These are phyloP conservation scores for Nymphicus hollandicus DNA, from an alignment of 2,113 vertebrate species.

Conservation along the genomic window DNA sequence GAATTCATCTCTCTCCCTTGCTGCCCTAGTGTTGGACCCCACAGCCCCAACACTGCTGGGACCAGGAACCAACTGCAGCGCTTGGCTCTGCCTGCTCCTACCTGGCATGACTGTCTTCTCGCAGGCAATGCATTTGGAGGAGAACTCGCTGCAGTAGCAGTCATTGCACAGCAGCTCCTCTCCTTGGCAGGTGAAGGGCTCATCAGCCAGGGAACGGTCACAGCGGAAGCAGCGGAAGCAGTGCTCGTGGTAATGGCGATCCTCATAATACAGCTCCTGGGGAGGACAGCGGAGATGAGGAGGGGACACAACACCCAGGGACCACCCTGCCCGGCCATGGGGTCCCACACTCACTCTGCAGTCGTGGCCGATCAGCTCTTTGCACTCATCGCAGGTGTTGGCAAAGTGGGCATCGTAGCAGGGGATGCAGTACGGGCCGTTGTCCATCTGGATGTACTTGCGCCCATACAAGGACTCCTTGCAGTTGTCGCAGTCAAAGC, in stretches of 20 bases:
- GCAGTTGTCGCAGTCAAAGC: slow-evolving; percentile 94
- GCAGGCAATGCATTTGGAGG: slow-evolving; percentile 92
- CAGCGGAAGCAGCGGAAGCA: slow-evolving; percentile 98
- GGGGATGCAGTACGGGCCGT: slow-evolving; percentile 93
- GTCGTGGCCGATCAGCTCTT: slow-evolving; percentile 95
- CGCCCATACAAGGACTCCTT: slow-evolving; percentile 95
- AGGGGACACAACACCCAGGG: accelerated
- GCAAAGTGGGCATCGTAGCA: slow-evolving; percentile 95
- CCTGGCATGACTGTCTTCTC: slow-evolving; percentile 98
- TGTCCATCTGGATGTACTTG: slow-evolving; percentile 96
- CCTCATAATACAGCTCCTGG: slow-evolving; percentile 96
- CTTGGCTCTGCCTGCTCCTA: neutral
- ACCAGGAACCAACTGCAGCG: neutral
- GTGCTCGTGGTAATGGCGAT: slow-evolving; percentile 94
- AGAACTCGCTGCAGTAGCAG: slow-evolving; percentile 98
- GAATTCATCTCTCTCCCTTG: neutral
- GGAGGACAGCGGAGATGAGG: neutral
- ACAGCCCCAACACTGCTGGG: accelerated
- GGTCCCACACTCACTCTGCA: slow-evolving; percentile 80
- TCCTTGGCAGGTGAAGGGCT: slow-evolving; percentile 96
- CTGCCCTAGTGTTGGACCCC: neutral
- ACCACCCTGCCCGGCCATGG: accelerated
- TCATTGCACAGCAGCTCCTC: slow-evolving; percentile 92
- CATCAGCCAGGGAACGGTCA: slow-evolving; percentile 90
- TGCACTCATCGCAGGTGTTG: slow-evolving; percentile 97